A percentile compares a stretch with the other conserved stretches of the same genome.
These are phyloP conservation scores for Scophthalmus maximus DNA, from an alignment of 2,113 vertebrate species.

Conservation along the genomic window DNA sequence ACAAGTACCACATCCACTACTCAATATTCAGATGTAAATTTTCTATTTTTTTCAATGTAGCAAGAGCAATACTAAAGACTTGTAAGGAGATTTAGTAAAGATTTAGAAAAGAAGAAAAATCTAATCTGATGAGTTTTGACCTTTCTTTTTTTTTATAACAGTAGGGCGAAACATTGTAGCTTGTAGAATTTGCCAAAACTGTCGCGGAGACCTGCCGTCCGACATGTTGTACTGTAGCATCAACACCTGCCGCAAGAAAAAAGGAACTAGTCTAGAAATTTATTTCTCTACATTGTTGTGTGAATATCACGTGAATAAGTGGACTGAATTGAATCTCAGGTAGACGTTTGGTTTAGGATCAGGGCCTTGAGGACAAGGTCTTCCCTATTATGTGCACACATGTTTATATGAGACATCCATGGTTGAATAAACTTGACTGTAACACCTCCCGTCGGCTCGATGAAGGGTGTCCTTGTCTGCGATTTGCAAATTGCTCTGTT, in stretches of 20 bases:
- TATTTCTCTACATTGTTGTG: slow-evolving; percentile 69
- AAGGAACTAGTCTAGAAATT: slow-evolving; percentile 69
- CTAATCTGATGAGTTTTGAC: slow-evolving; percentile 28
- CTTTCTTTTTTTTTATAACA: slow-evolving; percentile 67
- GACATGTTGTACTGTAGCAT: slow-evolving; percentile 73
- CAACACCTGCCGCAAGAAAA: slow-evolving; percentile 57
- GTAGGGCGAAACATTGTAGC: slow-evolving; percentile 70
- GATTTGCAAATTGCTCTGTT: slow-evolving; percentile 31
- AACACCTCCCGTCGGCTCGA: slow-evolving; percentile 58
- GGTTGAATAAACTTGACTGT: slow-evolving; percentile 77
- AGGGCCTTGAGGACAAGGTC: slow-evolving; percentile 61
- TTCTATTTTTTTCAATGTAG: slow-evolving; percentile 83
- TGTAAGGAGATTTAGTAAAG: slow-evolving; percentile 66
- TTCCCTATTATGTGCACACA: slow-evolving; percentile 70
- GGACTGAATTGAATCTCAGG: slow-evolving; percentile 78
- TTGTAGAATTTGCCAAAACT: slow-evolving; percentile 69
- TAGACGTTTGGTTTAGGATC: slow-evolving; percentile 72
- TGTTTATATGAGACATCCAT: slow-evolving; percentile 71
- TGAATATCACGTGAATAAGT: slow-evolving; percentile 69
- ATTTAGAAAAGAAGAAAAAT: slow-evolving; percentile 44
- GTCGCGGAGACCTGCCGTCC: slow-evolving; percentile 62
- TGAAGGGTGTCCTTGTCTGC: slow-evolving; percentile 38
- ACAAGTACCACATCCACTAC: slow-evolving; percentile 67
- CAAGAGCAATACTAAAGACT: slow-evolving; percentile 81
- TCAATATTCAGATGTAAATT: slow-evolving; percentile 72